Conservation (phyloP, 1,140 invertebrate species). For the Heliconius himera region DNA sequence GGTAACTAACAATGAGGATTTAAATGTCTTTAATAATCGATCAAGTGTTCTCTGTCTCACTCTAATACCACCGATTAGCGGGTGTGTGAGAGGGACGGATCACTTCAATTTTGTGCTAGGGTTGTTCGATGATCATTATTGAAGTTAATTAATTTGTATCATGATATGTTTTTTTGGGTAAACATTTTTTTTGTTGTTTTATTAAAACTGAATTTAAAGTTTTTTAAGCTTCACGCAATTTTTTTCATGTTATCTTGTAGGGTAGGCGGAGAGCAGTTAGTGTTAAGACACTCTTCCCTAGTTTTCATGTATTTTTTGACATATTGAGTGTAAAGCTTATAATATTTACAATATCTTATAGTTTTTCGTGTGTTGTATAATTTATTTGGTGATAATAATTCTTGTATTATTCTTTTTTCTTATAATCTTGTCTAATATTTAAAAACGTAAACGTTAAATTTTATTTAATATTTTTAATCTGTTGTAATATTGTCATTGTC, state of each 20-base stretch:
- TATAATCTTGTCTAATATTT: not conserved
- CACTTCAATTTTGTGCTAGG: constrained; percentile 19
- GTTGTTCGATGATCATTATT: constrained; percentile 3
- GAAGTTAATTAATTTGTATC: not conserved
- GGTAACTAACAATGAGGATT: constrained; percentile 20
- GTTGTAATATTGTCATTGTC: not conserved
- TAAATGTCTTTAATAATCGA: constrained; percentile 28
- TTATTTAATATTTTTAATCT: not conserved
- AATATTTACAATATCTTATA: no score
- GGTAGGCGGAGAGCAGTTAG: no score
- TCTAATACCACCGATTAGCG: constrained; percentile 29
- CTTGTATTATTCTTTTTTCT: not conserved
- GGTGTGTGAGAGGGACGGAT: constrained; percentile 41
- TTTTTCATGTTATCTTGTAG: no score
- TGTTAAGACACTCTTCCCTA: no score
- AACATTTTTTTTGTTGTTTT: no score
- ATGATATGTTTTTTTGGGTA: no score
- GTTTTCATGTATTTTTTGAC: no score
- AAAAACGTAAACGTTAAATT: not conserved
- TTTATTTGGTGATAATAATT: no score
- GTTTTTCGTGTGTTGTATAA: no score
- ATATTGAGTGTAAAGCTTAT: no score
- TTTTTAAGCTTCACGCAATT: no score
- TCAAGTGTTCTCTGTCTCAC: constrained; percentile 30
- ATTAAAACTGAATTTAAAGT: no score